A percentile compares a stretch with the other conserved stretches of the same genome.
phyloP scores from a whole-genome alignment of 2,888 invertebrate species.

The Drosophila limbata region DNA sequence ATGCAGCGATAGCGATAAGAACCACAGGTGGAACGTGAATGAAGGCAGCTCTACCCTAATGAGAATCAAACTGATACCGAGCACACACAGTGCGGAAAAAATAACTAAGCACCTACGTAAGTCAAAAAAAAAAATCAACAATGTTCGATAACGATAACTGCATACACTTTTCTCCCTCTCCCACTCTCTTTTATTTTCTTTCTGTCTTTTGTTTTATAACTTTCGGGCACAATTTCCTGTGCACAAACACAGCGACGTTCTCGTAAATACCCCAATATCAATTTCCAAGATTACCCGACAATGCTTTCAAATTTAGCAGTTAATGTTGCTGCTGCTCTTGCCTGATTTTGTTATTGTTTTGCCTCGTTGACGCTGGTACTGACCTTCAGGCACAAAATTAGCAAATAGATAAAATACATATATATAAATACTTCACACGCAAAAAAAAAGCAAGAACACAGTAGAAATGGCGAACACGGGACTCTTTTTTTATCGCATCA shows the following conservation, averaged over 20 bases:
- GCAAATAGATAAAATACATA: slow-evolving; percentile 63
- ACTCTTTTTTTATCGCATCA: slow-evolving; percentile 45
- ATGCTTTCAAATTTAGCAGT: slow-evolving; percentile 32
- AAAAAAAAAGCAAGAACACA: slow-evolving; percentile 8
- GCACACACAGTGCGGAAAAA: not conserved
- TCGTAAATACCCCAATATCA: slow-evolving; percentile 71
- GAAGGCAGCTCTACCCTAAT: slow-evolving; percentile 63
- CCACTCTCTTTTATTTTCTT: slow-evolving; percentile 1
- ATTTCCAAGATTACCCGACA: slow-evolving; percentile 55
- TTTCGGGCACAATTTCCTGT: slow-evolving; percentile 71
- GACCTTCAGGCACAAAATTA: slow-evolving; percentile 76
- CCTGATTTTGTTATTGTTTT: slow-evolving; percentile 24
- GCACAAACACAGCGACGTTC: slow-evolving; percentile 21
- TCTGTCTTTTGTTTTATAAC: slow-evolving; percentile 28
- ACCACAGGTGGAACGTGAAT: slow-evolving; percentile 75
- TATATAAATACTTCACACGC: slow-evolving; percentile 37
- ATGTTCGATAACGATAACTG: slow-evolving; percentile 50
- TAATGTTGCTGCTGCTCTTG: slow-evolving; percentile 38
- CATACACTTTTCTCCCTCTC: slow-evolving; percentile 6
- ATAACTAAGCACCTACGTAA: slow-evolving; percentile 34
- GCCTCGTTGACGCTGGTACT: slow-evolving; percentile 70
- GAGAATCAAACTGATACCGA: slow-evolving; percentile 6
- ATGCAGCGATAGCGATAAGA: slow-evolving; percentile 11
- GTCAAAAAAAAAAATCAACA: slow-evolving; percentile 23
- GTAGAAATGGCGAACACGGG: slow-evolving; percentile 31